Evolutionary conservation across 2,888 invertebrate genomes (phyloP).

Genomic region (Phasia obesa): DNA sequence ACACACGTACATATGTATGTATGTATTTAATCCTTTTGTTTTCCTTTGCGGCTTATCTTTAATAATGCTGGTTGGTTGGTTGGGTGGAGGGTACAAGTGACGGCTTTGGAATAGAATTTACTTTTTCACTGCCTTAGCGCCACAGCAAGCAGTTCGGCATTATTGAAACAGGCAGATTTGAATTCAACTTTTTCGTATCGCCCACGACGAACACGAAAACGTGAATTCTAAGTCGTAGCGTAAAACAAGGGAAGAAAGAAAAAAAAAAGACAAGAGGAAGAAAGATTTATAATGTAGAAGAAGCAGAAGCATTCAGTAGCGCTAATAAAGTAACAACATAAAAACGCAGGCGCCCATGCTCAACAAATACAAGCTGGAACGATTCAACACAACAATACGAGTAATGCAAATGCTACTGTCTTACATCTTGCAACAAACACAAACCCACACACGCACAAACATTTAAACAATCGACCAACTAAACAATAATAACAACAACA

Average conservation of each 20-base stretch:
- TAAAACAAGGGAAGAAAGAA: conserved; percentile 21
- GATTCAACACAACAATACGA: too few relatives aligned
- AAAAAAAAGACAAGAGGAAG: neutral
- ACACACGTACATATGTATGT: neutral
- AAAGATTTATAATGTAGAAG: neutral
- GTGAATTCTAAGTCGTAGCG: conserved; percentile 69
- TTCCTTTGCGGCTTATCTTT: conserved; percentile 48
- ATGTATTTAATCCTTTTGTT: conserved; percentile 45
- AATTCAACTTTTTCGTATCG: conserved; percentile 70
- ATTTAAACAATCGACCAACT: conserved; percentile 18
- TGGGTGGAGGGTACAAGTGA: neutral
- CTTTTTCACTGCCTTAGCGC: conserved; percentile 48
- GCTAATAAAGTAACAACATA: conserved; percentile 71
- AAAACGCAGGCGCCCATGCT: conserved; percentile 74
- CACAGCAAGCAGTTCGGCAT: conserved; percentile 46
- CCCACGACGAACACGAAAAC: conserved; percentile 75
- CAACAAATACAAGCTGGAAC: conserved; percentile 71
- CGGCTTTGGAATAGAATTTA: neutral
- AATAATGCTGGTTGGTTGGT: conserved; percentile 7
- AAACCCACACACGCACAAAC: neutral
- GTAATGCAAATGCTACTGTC: conserved; percentile 77
- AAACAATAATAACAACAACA: conserved; percentile 41
- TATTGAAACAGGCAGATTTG: conserved; percentile 58
- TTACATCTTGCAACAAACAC: conserved; percentile 63
- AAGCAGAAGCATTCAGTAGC: conserved; percentile 62